Base-by-base conservation (phyloP, 2,888 invertebrate genomes). In the Merodon equestris region DNA sequence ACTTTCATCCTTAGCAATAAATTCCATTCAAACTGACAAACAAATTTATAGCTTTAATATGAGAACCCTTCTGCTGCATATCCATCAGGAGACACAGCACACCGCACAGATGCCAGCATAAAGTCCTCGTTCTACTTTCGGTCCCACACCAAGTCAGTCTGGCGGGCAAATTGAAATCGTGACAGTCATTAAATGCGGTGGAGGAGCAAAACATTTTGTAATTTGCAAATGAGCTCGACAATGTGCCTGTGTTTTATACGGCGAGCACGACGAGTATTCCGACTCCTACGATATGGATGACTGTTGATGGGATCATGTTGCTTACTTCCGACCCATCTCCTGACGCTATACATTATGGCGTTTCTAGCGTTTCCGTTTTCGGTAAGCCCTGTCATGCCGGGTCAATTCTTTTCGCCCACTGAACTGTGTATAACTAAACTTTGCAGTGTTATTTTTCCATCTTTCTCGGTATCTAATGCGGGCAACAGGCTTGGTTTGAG, bases 191-290 rank as follows among this genome's bases (percentile, higher is more conserved):
- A 77, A 77, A 77, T 68, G 47, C 57, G 54, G 42, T 48, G 53
- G 40, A 54, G 47, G 42, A 67, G 50, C 42, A 63, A 67, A 73
- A 67, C 64, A 79, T 79, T 79, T 79, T 79, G 79, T 79, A 79
- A 79, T 79, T 79, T 79, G 79, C 79, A 79, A 79, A 79, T 79
- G 74, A 79, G 74, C 68, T 64, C 40, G 68, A 79, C 79, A 79
- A 74, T 79, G 70, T 61, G 44, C 56, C 68, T 73, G 56, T 73
- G 73, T 14, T 40, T 40, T 40, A 40, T 38, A 40, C 57, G n/a
- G n/a, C n/a, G 50, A 61, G 51, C 42, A 14, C 5, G 12, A 51
- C 51, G 27, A 27, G 27, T 27, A 27, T 27, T 7, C 27, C 7
- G 27, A 27, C 27, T n/a, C n/a, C n/a, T 27, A 27, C 27, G 27